A percentile compares a stretch with the other conserved stretches of the same genome.
phyloP scores from a whole-genome alignment of 2,888 invertebrate genomes.

The Coelogynopora nodosa region DNA sequence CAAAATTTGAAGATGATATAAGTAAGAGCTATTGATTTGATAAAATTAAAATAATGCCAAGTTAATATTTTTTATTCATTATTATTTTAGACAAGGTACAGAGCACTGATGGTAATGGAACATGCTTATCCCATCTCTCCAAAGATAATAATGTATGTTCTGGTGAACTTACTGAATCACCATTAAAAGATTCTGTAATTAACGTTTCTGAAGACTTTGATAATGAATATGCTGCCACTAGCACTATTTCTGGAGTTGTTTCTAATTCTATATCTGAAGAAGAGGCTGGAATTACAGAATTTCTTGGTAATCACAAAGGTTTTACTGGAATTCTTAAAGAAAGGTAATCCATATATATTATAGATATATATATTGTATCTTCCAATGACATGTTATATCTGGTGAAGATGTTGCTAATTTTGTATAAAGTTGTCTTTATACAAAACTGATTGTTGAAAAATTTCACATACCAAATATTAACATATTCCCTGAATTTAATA shows the following conservation, averaged over 20 bases:
- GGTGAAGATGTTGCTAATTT: neutral
- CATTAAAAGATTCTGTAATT: neutral
- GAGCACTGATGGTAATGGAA: neutral
- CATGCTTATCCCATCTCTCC: neutral
- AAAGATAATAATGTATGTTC: neutral
- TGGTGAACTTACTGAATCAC: neutral
- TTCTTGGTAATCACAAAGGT: slow-evolving; percentile 27
- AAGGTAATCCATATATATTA: neutral
- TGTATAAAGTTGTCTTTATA: no score
- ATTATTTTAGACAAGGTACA: neutral
- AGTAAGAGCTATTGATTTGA: neutral
- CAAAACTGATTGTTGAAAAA: no score
- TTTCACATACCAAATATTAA: no score
- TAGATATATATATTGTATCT: neutral
- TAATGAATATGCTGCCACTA: neutral
- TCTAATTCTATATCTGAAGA: slow-evolving; percentile 2
- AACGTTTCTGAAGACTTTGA: neutral
- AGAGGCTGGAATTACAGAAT: slow-evolving; percentile 11
- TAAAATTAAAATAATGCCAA: neutral
- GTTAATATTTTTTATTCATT: neutral
- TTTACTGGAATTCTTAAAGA: slow-evolving; percentile 34
- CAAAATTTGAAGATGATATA: neutral
- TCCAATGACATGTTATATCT: neutral
- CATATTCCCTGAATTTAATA: no score
- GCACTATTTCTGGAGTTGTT: neutral